Conservation (phyloP, 2,797 vertebrate genomes). For the Lepilemur ruficaudatus region DNA sequence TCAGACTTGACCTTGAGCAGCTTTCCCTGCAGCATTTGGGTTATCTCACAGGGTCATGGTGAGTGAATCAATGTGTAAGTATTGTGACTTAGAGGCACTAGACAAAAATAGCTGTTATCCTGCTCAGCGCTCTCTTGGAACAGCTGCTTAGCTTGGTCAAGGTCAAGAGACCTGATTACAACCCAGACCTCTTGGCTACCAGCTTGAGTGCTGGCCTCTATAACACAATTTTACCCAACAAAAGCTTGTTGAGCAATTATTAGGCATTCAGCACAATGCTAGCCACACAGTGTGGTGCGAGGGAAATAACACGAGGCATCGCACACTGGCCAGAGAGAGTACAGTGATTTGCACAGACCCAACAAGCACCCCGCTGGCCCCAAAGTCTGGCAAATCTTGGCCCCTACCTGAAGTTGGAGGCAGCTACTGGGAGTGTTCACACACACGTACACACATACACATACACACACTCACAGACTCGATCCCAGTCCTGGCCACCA, state of each 20-base stretch:
- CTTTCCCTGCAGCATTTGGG: not conserved
- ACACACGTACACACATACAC: not conserved
- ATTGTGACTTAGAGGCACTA: not conserved
- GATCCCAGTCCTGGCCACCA: not conserved
- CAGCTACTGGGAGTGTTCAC: not conserved
- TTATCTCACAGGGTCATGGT: not conserved
- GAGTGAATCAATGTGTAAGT: not conserved
- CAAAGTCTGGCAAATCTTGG: not conserved
- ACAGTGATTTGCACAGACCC: not conserved
- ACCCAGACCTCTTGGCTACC: not conserved
- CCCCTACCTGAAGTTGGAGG: not conserved
- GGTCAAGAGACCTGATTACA: conserved; percentile 26
- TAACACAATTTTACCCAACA: not conserved
- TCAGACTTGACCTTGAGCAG: not conserved
- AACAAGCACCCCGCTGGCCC: not conserved
- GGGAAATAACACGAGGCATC: not conserved
- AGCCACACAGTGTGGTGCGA: not conserved
- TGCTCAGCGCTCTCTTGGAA: not conserved
- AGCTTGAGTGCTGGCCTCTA: not conserved
- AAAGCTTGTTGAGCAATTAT: not conserved
- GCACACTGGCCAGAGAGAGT: not conserved
- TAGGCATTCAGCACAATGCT: not conserved
- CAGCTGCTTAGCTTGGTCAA: not conserved
- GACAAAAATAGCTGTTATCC: not conserved
- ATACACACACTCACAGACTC: not conserved